These are phyloP conservation scores for Acanthopagrus latus DNA, from an alignment of 2,797 vertebrate species.

Conservation along the genomic window DNA sequence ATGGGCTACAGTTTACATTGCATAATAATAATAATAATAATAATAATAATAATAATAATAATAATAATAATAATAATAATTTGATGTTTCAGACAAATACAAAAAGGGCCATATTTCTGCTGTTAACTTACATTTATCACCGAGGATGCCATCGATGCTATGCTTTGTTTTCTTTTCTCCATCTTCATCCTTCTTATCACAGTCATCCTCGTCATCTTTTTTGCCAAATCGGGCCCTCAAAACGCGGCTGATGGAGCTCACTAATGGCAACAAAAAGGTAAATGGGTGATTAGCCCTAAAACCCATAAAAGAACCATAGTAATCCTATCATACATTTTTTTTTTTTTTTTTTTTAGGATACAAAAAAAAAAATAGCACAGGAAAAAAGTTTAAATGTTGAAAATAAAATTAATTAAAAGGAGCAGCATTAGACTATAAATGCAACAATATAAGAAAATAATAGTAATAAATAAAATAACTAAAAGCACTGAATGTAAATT, in stretches of 20 bases:
- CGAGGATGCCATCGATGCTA: conserved; percentile 98
- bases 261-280: conserved; percentile 89
- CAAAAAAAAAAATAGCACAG: conserved; percentile 57
- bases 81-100: conserved; percentile 60
- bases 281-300: conserved; percentile 81
- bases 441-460: conserved; percentile 10
- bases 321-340: conserved; percentile 74
- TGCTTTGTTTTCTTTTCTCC: conserved; percentile 99
- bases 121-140: conserved; percentile 96
- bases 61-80: conserved; percentile 60
- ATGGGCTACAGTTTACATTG: conserved; percentile 48
- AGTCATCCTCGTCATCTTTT: conserved; percentile 97
- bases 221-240: conserved; percentile 99
- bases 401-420: conserved; percentile 30
- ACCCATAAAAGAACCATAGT: conserved; percentile 79
- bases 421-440: conserved; percentile 27
- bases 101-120: conserved; percentile 74
- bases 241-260: conserved; percentile 99
- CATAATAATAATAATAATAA: conserved; percentile 63
- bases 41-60: conserved; percentile 62
- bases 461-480: conserved; percentile 3
- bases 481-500: conserved; percentile 61
- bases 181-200: conserved; percentile 98
- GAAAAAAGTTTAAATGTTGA: conserved; percentile 64
- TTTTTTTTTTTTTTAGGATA: conserved; percentile 39